A percentile compares a stretch with the other conserved stretches of the same genome.
phyloP scores from a whole-genome alignment of 2,888 invertebrate genomes.

The Melanostoma mellinum region DNA sequence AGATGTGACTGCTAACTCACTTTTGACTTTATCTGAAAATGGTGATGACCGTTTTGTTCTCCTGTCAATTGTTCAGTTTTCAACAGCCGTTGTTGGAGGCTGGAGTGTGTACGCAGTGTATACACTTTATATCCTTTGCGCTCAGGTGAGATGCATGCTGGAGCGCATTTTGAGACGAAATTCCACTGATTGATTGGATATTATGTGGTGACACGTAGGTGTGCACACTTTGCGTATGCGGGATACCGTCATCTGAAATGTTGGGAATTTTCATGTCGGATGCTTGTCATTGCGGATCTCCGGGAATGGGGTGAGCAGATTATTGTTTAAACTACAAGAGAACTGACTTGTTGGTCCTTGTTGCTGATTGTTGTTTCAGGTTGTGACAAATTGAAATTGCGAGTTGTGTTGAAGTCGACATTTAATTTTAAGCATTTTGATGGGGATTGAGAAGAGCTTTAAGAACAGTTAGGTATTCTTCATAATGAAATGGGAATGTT shows the following conservation, averaged over 20 bases:
- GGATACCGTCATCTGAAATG: constrained; percentile 52
- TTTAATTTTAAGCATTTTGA: not conserved
- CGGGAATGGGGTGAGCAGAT: not conserved
- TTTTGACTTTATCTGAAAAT: constrained; percentile 64
- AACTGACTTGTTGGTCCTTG: too few relatives aligned
- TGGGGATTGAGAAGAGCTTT: not conserved
- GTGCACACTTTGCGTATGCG: constrained; percentile 59
- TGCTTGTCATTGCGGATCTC: constrained; percentile 56
- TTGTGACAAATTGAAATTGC: not conserved
- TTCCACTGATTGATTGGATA: constrained; percentile 73
- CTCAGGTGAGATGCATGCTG: constrained; percentile 51
- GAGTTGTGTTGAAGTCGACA: constrained; percentile 4
- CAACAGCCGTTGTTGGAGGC: not conserved
- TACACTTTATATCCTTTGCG: not conserved
- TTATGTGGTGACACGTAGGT: constrained; percentile 72
- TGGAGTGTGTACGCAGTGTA: constrained; percentile 2
- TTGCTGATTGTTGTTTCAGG: too few relatives aligned
- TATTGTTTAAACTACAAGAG: constrained; percentile 18
- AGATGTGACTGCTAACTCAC: constrained; percentile 61
- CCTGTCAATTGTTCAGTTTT: constrained; percentile 54
- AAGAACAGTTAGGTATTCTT: too few relatives aligned
- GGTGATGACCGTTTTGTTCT: constrained; percentile 64
- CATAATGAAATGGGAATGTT: too few relatives aligned
- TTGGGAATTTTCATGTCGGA: constrained; percentile 67
- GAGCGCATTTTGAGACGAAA: constrained; percentile 56